Conservation (phyloP, 2,888 invertebrate species). For the Philaethria dido region DNA sequence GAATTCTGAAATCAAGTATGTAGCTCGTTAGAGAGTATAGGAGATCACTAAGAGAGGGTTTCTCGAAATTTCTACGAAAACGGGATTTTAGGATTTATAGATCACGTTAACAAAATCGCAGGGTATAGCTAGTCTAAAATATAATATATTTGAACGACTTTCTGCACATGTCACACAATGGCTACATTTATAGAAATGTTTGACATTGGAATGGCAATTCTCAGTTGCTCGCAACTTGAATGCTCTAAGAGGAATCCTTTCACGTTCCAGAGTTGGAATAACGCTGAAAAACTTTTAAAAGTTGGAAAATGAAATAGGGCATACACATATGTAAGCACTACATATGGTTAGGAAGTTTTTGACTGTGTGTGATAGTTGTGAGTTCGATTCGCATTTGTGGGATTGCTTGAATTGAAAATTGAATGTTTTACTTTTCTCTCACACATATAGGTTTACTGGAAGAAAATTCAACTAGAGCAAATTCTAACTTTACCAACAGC, state of each 20-base stretch:
- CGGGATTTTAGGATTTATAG: too few relatives aligned
- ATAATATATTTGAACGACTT: constrained; percentile 6
- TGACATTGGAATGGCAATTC: constrained; percentile 33
- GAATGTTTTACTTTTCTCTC: too few relatives aligned
- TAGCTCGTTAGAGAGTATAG: too few relatives aligned
- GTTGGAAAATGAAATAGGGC: constrained; percentile 1
- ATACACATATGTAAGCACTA: background rate
- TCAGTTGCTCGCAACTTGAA: constrained; percentile 35
- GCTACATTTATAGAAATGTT: constrained; percentile 17
- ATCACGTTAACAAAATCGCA: too few relatives aligned
- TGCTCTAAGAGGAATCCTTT: constrained; percentile 39
- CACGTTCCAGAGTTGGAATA: constrained; percentile 34
- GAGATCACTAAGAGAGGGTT: too few relatives aligned
- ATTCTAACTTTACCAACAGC: too few relatives aligned
- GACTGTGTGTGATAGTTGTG: background rate
- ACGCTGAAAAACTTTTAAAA: constrained; percentile 22
- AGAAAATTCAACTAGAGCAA: too few relatives aligned
- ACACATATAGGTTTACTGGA: too few relatives aligned
- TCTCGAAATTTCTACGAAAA: too few relatives aligned
- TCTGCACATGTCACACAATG: constrained; percentile 14
- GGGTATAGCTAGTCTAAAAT: too few relatives aligned
- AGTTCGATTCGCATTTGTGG: background rate
- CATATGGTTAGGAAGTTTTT: background rate
- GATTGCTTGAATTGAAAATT: too few relatives aligned
- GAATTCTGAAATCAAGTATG: too few relatives aligned